These are phyloP conservation scores for Oncopodura yosiiana DNA, from an alignment of 1,140 invertebrate genomes.

Conservation along the genomic window DNA sequence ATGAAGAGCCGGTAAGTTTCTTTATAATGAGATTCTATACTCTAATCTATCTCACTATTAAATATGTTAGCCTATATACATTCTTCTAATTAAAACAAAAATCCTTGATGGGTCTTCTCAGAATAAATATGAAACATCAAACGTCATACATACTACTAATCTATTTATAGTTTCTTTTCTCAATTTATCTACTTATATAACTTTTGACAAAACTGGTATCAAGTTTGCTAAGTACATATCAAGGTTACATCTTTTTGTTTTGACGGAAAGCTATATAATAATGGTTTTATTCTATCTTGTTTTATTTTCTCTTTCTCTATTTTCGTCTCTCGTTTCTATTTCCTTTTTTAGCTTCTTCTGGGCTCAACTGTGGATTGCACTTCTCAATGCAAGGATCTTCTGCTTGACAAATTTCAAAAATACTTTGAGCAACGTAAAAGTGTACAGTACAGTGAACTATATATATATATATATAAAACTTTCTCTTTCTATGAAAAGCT, in stretches of 20 bases:
- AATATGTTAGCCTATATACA: not conserved
- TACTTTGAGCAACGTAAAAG: conserved; percentile 29
- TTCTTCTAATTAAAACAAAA: not conserved
- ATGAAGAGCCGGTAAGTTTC: conserved; percentile 40
- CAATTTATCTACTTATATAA: no score
- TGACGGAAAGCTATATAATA: no score
- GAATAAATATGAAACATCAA: not conserved
- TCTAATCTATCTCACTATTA: not conserved
- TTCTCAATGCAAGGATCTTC: conserved; percentile 11
- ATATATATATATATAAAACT: no score
- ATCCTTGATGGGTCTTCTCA: not conserved
- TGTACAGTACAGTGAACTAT: conserved; percentile 24
- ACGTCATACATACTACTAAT: no score
- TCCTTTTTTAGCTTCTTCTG: conserved; percentile 12
- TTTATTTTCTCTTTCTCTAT: not conserved
- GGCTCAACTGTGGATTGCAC: conserved; percentile 22
- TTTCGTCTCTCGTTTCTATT: not conserved
- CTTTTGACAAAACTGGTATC: no score
- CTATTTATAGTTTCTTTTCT: no score
- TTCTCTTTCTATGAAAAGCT: not conserved
- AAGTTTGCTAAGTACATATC: no score
- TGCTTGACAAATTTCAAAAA: conserved; percentile 16
- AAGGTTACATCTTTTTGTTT: no score
- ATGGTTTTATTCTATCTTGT: not conserved
- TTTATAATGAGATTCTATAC: not conserved